These are phyloP conservation scores for Bombus turneri DNA, from an alignment of 1,140 invertebrate genomes.

Conservation along the genomic window DNA sequence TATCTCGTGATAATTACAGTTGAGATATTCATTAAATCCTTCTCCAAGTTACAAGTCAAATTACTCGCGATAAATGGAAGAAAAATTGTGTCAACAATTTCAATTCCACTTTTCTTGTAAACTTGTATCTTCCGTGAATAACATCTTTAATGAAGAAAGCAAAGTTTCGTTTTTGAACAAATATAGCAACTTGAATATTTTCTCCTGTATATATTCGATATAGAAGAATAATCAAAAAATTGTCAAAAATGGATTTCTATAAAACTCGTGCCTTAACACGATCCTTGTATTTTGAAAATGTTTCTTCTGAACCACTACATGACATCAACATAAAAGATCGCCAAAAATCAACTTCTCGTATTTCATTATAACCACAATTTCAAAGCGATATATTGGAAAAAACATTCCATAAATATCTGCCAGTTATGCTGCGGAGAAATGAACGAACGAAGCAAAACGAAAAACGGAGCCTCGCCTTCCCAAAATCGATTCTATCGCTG, in stretches of 20 bases:
- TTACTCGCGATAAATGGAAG: background rate
- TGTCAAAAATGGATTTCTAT: background rate
- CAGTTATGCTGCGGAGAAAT: background rate
- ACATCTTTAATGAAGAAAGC: too few species aligned
- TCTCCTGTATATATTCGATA: too few species aligned
- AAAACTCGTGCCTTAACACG: too few species aligned
- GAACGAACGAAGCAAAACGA: background rate
- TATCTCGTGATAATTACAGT: background rate
- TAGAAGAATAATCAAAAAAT: background rate
- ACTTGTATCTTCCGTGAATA: too few species aligned
- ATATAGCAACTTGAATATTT: too few species aligned
- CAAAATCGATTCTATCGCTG: slow-evolving; percentile 32
- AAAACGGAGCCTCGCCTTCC: background rate
- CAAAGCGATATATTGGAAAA: background rate
- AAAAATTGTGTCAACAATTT: background rate
- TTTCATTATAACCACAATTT: background rate
- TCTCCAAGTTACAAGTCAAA: background rate
- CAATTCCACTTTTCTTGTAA: background rate
- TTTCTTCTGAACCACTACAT: too few species aligned
- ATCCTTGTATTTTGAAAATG: too few species aligned
- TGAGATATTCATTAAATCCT: background rate
- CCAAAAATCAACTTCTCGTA: background rate
- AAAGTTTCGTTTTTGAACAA: too few species aligned
- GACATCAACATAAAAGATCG: too few species aligned
- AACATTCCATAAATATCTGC: background rate